phyloP scores from a whole-genome alignment of 2,113 vertebrate species.

The Scomber scombrus region DNA sequence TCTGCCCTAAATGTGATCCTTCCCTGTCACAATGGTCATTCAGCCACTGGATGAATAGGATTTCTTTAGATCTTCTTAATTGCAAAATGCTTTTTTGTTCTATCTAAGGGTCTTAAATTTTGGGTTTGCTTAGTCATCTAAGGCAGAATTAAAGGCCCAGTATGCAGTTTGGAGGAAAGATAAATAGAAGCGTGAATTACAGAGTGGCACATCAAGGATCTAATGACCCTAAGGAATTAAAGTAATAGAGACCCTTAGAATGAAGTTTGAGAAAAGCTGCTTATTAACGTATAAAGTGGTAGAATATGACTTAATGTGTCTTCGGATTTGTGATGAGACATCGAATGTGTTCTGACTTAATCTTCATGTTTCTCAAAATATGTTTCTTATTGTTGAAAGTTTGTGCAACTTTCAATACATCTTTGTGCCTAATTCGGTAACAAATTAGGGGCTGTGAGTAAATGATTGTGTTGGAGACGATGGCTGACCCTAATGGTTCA shows the following conservation, averaged over 20 bases:
- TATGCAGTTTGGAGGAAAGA: slow-evolving; percentile 22
- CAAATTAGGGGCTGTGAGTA: neutral
- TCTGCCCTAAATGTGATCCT: slow-evolving; percentile 64
- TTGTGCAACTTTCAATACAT: neutral
- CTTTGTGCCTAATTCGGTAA: neutral
- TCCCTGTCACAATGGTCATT: slow-evolving; percentile 69
- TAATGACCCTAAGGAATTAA: slow-evolving; percentile 44
- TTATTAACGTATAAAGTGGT: slow-evolving; percentile 2
- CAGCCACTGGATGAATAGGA: slow-evolving; percentile 50
- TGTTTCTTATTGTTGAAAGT: neutral
- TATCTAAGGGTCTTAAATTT: slow-evolving; percentile 36
- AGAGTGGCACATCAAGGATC: slow-evolving; percentile 46
- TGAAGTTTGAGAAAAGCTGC: neutral
- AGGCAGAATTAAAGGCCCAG: slow-evolving; percentile 43
- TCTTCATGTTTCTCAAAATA: neutral
- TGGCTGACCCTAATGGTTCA: no score
- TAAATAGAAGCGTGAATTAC: slow-evolving; percentile 45
- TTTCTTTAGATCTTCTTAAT: slow-evolving; percentile 69
- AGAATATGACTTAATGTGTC: slow-evolving; percentile 3
- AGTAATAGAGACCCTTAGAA: slow-evolving; percentile 6
- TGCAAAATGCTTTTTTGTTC: slow-evolving; percentile 52
- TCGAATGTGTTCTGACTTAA: neutral
- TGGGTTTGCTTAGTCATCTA: slow-evolving; percentile 47
- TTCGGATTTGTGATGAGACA: slow-evolving; percentile 7
- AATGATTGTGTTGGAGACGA: no score